Conservation (phyloP, 1,140 invertebrate species). For the Drosophila fuyamai region DNA sequence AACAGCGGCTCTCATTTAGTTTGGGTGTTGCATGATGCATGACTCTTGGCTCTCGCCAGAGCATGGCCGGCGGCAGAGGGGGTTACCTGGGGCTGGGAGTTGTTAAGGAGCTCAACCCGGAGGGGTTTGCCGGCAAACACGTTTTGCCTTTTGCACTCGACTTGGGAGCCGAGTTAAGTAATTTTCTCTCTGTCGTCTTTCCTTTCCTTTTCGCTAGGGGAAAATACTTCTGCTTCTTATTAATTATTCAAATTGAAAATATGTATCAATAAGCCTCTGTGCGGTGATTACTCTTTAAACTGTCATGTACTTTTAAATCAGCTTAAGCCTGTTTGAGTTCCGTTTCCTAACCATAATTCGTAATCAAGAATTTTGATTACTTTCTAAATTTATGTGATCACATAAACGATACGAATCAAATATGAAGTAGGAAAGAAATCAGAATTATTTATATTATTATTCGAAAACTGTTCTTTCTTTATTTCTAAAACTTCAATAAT, state of each 20-base stretch:
- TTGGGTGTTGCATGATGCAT: constrained; percentile 73
- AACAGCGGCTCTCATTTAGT: constrained; percentile 41
- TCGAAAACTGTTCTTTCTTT: no score
- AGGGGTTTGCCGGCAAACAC: constrained; percentile 65
- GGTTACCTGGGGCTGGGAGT: constrained; percentile 7
- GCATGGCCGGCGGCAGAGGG: constrained; percentile 9
- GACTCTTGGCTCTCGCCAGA: constrained; percentile 37
- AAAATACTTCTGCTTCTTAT: constrained; percentile 7
- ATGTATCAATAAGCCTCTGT: constrained; percentile 34
- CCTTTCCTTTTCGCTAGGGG: constrained; percentile 18
- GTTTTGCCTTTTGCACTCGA: constrained; percentile 58
- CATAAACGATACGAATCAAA: no score
- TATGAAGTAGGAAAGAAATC: no score
- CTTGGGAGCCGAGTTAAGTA: constrained; percentile 46
- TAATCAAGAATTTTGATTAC: not conserved
- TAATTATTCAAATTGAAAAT: constrained; percentile 48
- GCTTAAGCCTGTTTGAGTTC: not conserved
- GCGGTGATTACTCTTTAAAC: constrained; percentile 12
- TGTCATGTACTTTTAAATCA: not conserved
- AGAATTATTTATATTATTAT: no score
- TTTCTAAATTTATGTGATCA: not conserved
- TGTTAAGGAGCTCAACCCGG: not conserved
- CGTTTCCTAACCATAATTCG: no score
- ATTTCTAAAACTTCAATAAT: not conserved
- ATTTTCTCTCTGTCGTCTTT: constrained; percentile 38